A percentile compares a stretch with the other conserved stretches of the same genome.
Evolutionary conservation across 2,797 vertebrate species (phyloP).

Genomic region (Sylvilagus floridanus): DNA sequence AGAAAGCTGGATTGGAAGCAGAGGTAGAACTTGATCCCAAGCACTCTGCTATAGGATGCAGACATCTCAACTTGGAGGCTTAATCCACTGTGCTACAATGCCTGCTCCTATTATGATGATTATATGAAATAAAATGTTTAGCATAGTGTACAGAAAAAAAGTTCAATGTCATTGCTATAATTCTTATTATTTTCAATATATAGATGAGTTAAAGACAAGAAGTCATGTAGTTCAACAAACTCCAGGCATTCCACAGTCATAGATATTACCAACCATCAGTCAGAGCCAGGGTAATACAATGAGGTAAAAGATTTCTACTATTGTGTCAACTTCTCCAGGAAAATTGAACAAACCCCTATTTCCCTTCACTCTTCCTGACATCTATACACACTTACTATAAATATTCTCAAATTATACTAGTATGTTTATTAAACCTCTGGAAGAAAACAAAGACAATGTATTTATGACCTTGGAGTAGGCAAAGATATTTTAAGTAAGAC

Average conservation of each 20-base stretch:
- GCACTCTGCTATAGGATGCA: too few relatives aligned
- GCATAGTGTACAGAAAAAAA: slow-evolving; percentile 47
- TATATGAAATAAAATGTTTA: slow-evolving; percentile 55
- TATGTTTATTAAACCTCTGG: slow-evolving; percentile 55
- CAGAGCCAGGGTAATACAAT: slow-evolving; percentile 30
- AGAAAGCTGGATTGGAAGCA: too few relatives aligned
- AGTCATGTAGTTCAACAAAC: slow-evolving; percentile 34
- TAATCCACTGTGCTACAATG: too few relatives aligned
- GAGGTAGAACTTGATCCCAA: too few relatives aligned
- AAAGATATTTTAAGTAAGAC: slow-evolving; percentile 67
- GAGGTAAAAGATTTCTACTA: slow-evolving; percentile 21
- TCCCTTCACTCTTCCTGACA: slow-evolving; percentile 21
- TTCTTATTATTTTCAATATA: slow-evolving; percentile 58
- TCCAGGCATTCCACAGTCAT: slow-evolving; percentile 47
- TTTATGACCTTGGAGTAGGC: slow-evolving; percentile 35
- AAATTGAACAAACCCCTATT: slow-evolving; percentile 13
- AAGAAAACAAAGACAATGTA: slow-evolving; percentile 61
- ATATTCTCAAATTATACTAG: slow-evolving; percentile 42
- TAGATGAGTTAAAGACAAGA: slow-evolving; percentile 66
- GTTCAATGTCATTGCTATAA: slow-evolving; percentile 29
- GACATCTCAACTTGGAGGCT: too few relatives aligned
- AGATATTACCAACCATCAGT: slow-evolving; percentile 19
- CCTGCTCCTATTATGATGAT: not conserved
- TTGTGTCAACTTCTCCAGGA: slow-evolving; percentile 53
- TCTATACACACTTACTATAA: not conserved